Evolutionary conservation across 2,888 invertebrate species (phyloP), one percentile per base, ranked within the genome.

Genomic region (Eristalinus aeneus): DNA sequence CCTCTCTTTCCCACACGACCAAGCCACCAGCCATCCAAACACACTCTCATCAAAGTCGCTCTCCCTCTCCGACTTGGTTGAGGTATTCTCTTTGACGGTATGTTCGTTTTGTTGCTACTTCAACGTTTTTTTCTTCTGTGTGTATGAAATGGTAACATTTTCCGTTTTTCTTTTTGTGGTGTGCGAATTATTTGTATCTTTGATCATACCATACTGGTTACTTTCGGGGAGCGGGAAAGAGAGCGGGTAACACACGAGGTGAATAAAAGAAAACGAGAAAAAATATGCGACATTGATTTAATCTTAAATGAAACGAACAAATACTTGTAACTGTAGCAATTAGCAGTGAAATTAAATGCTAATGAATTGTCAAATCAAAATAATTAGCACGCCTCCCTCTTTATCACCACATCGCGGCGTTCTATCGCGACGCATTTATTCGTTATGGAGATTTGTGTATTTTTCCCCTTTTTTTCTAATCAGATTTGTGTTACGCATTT

Each of bases 221-320:
- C 5, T 39, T 39, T 12, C n/a, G n/a, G n/a, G n/a, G n/a, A n/a
- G n/a, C n/a, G 46, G 6, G 8, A 34, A 10, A 8, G 34, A 34
- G 9, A 6, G 16, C 6, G 46, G 16, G 56, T 5, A 12, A 5
- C 9, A 56, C 23, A 56, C 10, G 56, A 56, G 56, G 56, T 23
- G 56, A 53, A 20, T 36, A 58, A 53, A 46, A 34, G 11, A 9
- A 60, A 31, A 46, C 11, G 10, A 12, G 9, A n/a, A 23, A 39
- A 23, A 39, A 12, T 58, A 61, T 60, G 27, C 36, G 67, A 77
- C 72, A 77, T 82, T 77, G 71, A 77, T 82, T 71, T 82, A 72
- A 82, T 82, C 77, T 32, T 58, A 16, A 11, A 56, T 63, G 31
- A 71, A 75, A 78, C 27, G 27, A 69, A 60, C 6, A 69, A 53